Conservation (phyloP, 1,140 invertebrate genomes). For the Drosophila aff. region DNA sequence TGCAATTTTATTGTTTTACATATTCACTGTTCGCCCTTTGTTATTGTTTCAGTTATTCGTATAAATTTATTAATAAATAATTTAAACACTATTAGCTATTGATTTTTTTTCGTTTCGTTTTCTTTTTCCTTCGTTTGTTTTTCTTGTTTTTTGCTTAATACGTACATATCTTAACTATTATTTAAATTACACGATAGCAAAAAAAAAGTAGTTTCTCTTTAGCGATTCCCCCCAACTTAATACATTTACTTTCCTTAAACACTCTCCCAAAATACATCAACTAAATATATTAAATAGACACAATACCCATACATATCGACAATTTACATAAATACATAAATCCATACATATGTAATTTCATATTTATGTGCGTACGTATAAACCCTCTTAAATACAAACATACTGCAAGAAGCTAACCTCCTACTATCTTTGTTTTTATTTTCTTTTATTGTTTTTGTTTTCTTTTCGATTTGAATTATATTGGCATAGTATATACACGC, state of each 20-base stretch:
- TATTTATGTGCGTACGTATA: constrained; percentile 7
- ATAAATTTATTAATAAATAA: constrained; percentile 67
- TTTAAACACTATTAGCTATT: constrained; percentile 60
- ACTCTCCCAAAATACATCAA: constrained; percentile 8
- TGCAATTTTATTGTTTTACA: constrained; percentile 66
- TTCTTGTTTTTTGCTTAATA: neutral
- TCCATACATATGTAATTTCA: constrained; percentile 10
- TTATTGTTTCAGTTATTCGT: constrained; percentile 57
- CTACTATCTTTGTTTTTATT: neutral
- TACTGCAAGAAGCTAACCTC: neutral
- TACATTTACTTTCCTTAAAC: neutral
- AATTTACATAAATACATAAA: constrained; percentile 19
- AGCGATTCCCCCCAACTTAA: constrained; percentile 12
- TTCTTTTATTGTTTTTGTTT: neutral
- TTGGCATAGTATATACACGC: constrained; percentile 18
- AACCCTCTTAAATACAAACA: constrained; percentile 1
- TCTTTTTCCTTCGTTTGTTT: neutral
- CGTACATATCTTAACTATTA: neutral
- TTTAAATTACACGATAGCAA: constrained; percentile 16
- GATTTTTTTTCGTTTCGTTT: constrained; percentile 10
- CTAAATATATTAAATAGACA: constrained; percentile 3
- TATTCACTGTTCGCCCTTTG: constrained; percentile 65
- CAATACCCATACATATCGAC: constrained; percentile 12
- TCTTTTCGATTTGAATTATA: constrained; percentile 5
- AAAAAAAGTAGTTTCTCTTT: constrained; percentile 16